Conservation (phyloP, 2,113 vertebrate species). For the Alligator sinensis region DNA sequence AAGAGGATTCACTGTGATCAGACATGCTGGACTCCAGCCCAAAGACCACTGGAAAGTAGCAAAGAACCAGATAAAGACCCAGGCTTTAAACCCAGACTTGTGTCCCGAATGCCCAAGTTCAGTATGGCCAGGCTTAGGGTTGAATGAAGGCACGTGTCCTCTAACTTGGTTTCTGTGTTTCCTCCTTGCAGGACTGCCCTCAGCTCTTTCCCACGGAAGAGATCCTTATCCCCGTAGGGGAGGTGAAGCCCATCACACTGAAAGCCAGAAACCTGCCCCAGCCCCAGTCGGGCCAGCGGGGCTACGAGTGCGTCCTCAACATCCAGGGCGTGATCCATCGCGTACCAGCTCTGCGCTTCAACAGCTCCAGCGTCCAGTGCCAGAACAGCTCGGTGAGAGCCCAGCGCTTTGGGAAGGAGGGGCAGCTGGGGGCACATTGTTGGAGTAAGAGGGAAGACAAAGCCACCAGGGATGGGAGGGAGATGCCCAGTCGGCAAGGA, state of each 20-base stretch:
- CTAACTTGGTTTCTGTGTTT: not conserved
- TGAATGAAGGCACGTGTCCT: fast-evolving
- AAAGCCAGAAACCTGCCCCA: slow-evolving; percentile 96
- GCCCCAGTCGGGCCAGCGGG: slow-evolving; percentile 95
- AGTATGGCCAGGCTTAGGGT: fast-evolving
- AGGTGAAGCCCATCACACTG: slow-evolving; percentile 96
- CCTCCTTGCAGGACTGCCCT: slow-evolving; percentile 89
- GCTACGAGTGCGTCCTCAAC: slow-evolving; percentile 96
- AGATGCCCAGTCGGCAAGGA: not conserved
- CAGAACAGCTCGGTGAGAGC: slow-evolving; percentile 96
- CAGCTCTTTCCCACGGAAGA: slow-evolving; percentile 95
- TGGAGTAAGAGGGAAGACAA: not conserved
- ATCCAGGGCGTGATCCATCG: slow-evolving; percentile 92
- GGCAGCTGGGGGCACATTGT: too few relatives aligned
- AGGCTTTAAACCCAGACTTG: not conserved
- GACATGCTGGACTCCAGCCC: not conserved
- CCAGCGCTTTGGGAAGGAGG: not conserved
- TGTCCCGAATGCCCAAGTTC: not conserved
- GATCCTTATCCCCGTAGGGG: slow-evolving; percentile 95
- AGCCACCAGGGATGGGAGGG: too few relatives aligned
- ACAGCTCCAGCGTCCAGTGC: slow-evolving; percentile 99
- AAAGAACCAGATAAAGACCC: not conserved
- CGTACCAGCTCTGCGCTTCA: slow-evolving; percentile 96
- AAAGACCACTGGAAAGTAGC: too few relatives aligned
- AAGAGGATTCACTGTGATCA: fast-evolving